phyloP scores from a whole-genome alignment of 2,888 invertebrate species.

The Prionchulus punctatus region DNA sequence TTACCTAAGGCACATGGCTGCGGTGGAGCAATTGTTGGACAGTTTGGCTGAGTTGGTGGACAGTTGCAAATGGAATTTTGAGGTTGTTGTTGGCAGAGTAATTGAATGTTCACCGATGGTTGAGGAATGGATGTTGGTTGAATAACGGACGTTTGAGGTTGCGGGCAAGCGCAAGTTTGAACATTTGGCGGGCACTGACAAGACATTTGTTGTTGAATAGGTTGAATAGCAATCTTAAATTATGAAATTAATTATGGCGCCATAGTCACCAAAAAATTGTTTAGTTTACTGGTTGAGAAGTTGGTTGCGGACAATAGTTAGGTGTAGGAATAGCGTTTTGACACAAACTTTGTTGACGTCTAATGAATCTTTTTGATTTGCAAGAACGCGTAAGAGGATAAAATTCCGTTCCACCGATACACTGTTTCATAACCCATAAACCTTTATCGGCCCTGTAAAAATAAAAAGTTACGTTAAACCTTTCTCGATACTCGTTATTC shows the following conservation, averaged over 20 bases:
- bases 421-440: not conserved
- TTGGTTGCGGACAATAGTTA: too few relatives aligned
- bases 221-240: too few relatives aligned
- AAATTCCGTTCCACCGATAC: not conserved
- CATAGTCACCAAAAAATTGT: too few relatives aligned
- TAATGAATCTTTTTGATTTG: not conserved
- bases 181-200: not conserved
- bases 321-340: too few relatives aligned
- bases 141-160: not conserved
- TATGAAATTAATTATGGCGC: too few relatives aligned
- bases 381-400: not conserved
- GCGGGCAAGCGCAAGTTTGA: not conserved
- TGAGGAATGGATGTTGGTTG: not conserved
- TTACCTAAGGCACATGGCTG: not conserved
- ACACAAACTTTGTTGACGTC: not conserved
- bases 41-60: too few relatives aligned
- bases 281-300: too few relatives aligned
- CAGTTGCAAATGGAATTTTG: not conserved
- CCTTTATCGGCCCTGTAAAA: not conserved
- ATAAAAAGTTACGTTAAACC: not conserved
- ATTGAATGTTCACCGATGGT: not conserved
- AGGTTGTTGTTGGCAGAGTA: not conserved
- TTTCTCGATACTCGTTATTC: too few relatives aligned
- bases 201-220: not conserved
- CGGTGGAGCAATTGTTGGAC: too few relatives aligned